Conservation (phyloP, 1,140 invertebrate genomes). For the Branchinecta lindahli region DNA sequence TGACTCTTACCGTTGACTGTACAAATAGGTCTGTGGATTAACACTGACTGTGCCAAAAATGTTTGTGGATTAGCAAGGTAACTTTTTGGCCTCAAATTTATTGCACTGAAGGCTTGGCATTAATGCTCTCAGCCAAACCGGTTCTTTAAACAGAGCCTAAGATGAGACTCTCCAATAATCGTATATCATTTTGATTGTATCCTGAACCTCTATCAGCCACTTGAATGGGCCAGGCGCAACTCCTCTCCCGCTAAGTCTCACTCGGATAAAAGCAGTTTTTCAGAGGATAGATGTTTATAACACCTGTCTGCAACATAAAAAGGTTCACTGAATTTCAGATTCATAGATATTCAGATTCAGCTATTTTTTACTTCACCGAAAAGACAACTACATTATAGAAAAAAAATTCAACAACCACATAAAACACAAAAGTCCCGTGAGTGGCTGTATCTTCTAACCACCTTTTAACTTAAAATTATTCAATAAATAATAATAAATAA, state of each 20-base stretch:
- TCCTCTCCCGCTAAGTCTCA: not conserved
- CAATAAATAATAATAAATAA: too few species aligned
- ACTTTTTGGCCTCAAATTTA: not conserved
- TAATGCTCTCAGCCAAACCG: not conserved
- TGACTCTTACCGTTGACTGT: too few species aligned
- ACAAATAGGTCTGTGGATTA: too few species aligned
- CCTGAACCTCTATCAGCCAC: not conserved
- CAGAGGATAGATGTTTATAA: not conserved
- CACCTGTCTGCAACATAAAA: not conserved
- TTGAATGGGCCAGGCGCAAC: not conserved
- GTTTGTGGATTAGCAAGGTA: not conserved
- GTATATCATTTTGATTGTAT: conserved; percentile 10
- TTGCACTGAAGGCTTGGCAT: not conserved
- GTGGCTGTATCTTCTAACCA: too few species aligned
- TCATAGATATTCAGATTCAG: too few species aligned
- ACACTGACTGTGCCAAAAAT: too few species aligned
- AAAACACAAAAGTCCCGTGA: too few species aligned
- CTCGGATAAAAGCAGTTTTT: conserved; percentile 4
- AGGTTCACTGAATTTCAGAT: not conserved
- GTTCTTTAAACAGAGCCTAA: not conserved
- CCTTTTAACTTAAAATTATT: too few species aligned
- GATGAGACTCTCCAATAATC: not conserved
- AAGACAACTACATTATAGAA: too few species aligned
- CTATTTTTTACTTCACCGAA: too few species aligned
- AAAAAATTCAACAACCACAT: too few species aligned